Base-by-base conservation (phyloP, 2,113 vertebrate species). In the Chitala chitala region DNA sequence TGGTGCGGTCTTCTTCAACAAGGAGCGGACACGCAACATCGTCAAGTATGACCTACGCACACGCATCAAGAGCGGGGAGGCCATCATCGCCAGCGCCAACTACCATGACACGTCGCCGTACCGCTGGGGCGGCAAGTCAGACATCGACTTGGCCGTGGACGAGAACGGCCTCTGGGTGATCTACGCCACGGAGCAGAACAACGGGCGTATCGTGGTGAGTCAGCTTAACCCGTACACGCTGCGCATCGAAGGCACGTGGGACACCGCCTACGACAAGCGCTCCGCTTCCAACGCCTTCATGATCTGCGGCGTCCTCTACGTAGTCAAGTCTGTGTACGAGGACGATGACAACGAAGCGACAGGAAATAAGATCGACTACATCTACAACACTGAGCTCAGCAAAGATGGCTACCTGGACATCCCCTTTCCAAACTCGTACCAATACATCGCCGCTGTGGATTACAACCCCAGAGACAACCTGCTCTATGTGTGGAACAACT, bases 201-300 rank as follows among this genome's bases (percentile, higher is more conserved):
- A 98, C 71, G 97, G 97, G 15, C 93, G 92, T 80, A 95, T 99
- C 17, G 97, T 99, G 74, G 95, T 99, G 84, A 98, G 96, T 83
- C 96, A 98, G 72, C 80, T 99, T 65, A 99, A 99, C 81, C 97
- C 97, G 54, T 99, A 99, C 80, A 99, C 97, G 0, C 75, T 99
- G 20, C 90, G 97, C 3, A 95, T 99, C 0, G 97, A 98, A 83
- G 97, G 96, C 46, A 98, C 96, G 0, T 99, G 97, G 97, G 96
- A 99, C 87, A 99, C 97, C 0, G 93, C 94, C 0, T 99, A 99
- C 29, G 97, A 99, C 85, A 99, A 99, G 80, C 91, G 97, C 59
- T 98, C 97, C 0, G 97, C 97, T 22, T 99, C 97, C 63, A 98
- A 99, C 0, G 96, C 97, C n/a, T 99, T 99, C 83, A 99, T 99